Evolutionary conservation across 2,113 vertebrate genomes (phyloP).

Genomic region (Lagopus leucura): DNA sequence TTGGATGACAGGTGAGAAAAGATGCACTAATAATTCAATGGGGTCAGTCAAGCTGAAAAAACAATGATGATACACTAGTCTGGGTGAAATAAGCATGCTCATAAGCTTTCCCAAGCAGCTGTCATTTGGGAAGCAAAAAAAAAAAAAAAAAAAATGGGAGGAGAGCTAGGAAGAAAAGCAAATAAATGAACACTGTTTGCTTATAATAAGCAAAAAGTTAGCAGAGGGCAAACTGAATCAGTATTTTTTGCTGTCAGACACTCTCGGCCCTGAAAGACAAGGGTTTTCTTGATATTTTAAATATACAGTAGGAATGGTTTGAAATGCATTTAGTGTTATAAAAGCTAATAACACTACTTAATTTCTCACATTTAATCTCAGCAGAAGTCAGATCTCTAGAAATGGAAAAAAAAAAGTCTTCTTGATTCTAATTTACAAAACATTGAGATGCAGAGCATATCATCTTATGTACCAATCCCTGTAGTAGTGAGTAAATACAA

Average conservation of each 20-base stretch:
- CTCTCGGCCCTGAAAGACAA: not conserved
- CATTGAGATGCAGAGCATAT: not conserved
- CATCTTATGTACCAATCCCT: not conserved
- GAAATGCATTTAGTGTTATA: not conserved
- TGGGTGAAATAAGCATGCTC: conserved; percentile 3
- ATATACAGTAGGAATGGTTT: not conserved
- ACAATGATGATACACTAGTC: not conserved
- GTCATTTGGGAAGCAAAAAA: not conserved
- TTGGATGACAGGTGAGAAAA: not conserved
- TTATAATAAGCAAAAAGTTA: not conserved
- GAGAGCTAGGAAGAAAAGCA: not conserved
- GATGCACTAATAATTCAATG: not conserved
- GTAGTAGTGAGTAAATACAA: not conserved
- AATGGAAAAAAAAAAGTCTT: fast-evolving
- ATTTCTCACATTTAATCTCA: not conserved
- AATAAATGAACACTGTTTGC: not conserved
- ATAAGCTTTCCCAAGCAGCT: not conserved
- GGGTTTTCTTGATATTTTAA: not conserved
- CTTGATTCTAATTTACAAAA: not conserved
- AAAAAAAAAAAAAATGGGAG: not conserved
- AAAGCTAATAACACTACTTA: not conserved
- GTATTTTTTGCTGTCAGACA: not conserved
- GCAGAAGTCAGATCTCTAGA: not conserved
- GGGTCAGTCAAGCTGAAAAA: not conserved
- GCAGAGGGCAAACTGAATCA: not conserved